Percentiles rank a stretch among this genome's conserved stretches.
These are phyloP conservation scores for Zosterops japonicus DNA, from an alignment of 2,113 vertebrate species.

Conservation along the genomic window DNA sequence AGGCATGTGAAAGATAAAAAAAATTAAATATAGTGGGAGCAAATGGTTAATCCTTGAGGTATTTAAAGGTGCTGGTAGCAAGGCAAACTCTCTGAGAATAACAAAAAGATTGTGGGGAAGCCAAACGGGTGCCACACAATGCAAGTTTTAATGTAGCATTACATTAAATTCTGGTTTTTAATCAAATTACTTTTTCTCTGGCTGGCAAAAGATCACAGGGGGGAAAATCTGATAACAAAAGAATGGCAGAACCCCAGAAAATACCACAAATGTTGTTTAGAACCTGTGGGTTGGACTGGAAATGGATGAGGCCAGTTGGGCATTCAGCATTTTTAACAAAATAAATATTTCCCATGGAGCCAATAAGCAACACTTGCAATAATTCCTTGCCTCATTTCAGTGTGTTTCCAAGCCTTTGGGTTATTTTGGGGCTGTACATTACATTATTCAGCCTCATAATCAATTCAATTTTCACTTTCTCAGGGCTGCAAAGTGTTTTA, in stretches of 20 bases:
- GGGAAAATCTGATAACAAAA: neutral
- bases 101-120: neutral
- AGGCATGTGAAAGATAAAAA: neutral
- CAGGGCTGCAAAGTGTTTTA: neutral
- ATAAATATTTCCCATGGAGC: neutral
- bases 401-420: neutral
- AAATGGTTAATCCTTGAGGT: neutral
- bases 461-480: neutral
- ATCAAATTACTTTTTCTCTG: neutral
- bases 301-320: neutral
- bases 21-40: neutral
- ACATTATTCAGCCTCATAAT: neutral
- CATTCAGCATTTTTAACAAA: neutral
- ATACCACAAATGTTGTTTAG: neutral
- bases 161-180: neutral
- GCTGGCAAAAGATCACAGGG: neutral
- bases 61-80: neutral
- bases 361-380: neutral
- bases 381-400: neutral
- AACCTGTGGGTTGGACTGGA: neutral
- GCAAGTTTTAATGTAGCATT: neutral
- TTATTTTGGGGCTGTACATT: neutral
- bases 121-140: neutral
- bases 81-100: neutral
- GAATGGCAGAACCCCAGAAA: neutral